These are phyloP conservation scores for Danionella dracula DNA, from an alignment of 2,797 vertebrate genomes.

Conservation along the genomic window DNA sequence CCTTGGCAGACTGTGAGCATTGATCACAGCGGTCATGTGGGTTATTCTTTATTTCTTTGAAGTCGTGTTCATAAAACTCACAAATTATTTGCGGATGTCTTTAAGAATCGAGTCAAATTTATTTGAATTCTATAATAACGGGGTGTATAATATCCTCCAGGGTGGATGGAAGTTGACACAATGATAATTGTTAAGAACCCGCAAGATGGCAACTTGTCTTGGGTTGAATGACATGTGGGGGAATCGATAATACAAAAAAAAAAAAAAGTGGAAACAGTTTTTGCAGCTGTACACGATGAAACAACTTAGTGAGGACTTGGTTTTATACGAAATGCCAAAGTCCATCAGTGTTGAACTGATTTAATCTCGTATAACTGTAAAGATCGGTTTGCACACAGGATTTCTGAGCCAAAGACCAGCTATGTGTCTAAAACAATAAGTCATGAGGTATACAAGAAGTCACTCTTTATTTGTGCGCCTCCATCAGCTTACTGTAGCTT, in stretches of 20 bases:
- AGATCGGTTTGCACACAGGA: constrained; percentile 27
- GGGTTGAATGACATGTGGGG: constrained; percentile 50
- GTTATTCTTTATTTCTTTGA: constrained; percentile 12
- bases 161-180: constrained; percentile 16
- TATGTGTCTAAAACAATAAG: constrained; percentile 20
- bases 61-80: not conserved
- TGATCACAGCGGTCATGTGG: constrained; percentile 1
- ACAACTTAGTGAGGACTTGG: constrained; percentile 11
- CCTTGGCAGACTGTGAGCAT: not conserved
- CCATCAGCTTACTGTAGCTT: constrained; percentile 20
- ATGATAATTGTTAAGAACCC: constrained; percentile 42
- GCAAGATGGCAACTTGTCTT: constrained; percentile 56
- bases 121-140: not conserved
- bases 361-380: constrained; percentile 17
- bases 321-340: constrained; percentile 40
- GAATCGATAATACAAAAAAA: not conserved
- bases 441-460: constrained; percentile 33
- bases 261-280: constrained; percentile 5
- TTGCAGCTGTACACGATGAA: constrained; percentile 13
- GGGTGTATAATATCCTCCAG: not conserved
- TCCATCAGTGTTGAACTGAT: constrained; percentile 19
- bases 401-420: constrained; percentile 24
- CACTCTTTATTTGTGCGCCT: constrained; percentile 10
- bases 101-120: not conserved
- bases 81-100: not conserved